phyloP scores from a whole-genome alignment of 1,140 invertebrate species.

The Hyphantria cunea region DNA sequence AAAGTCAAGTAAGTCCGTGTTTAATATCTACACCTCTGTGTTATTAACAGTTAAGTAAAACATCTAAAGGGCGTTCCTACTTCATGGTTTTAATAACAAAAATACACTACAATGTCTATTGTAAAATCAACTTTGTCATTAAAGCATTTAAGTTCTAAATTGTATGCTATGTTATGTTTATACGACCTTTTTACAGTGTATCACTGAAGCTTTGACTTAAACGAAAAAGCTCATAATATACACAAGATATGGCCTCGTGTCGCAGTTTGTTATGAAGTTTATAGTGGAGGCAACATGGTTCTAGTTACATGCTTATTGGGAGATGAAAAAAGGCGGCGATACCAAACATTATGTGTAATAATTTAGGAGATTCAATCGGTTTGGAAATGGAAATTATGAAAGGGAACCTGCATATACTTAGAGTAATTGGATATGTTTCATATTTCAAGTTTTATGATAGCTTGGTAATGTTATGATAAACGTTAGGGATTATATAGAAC shows the following conservation, averaged over 20 bases:
- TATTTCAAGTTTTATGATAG: conserved; percentile 61
- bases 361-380: conserved; percentile 66
- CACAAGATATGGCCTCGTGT: conserved; percentile 77
- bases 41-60: conserved; percentile 69
- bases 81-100: conserved; percentile 45
- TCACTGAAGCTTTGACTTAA: conserved; percentile 53
- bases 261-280: conserved; percentile 82
- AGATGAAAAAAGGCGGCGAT: conserved; percentile 63
- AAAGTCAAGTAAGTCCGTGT: conserved; percentile 55
- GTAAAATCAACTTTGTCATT: conserved; percentile 42
- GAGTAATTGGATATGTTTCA: conserved; percentile 67
- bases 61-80: conserved; percentile 59
- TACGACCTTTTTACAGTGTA: conserved; percentile 38
- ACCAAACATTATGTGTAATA: conserved; percentile 66
- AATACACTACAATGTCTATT: not conserved
- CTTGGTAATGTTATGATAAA: conserved; percentile 61
- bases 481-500: conserved; percentile 45
- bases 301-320: conserved; percentile 72
- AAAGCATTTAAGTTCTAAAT: conserved; percentile 29
- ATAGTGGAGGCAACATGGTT: conserved; percentile 72
- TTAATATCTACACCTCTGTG: conserved; percentile 62
- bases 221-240: conserved; percentile 81
- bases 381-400: conserved; percentile 51
- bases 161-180: conserved; percentile 20
- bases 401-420: conserved; percentile 54